phyloP scores from a whole-genome alignment of 2,888 invertebrate genomes.

The Cephus rjabovi region DNA sequence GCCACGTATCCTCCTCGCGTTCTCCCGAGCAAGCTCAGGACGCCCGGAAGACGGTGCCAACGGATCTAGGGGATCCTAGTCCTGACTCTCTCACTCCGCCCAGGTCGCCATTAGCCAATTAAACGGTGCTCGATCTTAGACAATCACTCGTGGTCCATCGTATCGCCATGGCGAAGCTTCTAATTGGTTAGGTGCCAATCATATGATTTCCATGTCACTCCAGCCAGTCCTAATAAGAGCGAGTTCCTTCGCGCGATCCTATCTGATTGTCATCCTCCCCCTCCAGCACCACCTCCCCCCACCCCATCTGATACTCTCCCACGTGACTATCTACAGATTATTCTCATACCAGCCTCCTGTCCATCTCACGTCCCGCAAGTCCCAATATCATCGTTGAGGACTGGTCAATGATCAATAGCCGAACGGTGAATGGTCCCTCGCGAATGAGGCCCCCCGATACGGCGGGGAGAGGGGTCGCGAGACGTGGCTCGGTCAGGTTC shows the following conservation, averaged over 20 bases:
- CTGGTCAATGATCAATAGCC: background rate
- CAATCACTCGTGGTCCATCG: slow-evolving; percentile 10
- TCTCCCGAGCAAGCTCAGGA: background rate
- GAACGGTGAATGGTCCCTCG: background rate
- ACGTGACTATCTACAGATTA: background rate
- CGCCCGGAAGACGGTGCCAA: background rate
- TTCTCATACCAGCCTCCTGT: background rate
- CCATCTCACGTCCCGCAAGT: background rate
- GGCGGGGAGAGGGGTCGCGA: background rate
- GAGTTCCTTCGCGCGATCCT: background rate
- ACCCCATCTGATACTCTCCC: background rate
- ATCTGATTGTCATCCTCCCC: background rate
- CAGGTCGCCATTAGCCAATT: slow-evolving; percentile 16
- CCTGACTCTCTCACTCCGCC: background rate
- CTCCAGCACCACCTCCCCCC: too few relatives aligned
- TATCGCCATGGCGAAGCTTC: slow-evolving; percentile 4
- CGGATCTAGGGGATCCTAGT: background rate
- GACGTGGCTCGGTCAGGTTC: background rate
- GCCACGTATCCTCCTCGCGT: slow-evolving; percentile 23
- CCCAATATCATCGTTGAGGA: background rate
- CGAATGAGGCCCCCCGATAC: background rate
- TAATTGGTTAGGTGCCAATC: slow-evolving; percentile 24
- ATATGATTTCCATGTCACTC: slow-evolving; percentile 13
- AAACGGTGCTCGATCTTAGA: slow-evolving; percentile 10
- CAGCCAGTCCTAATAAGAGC: background rate